Evolutionary conservation across 1,140 invertebrate genomes (phyloP).

Genomic region (Neuroterus valhalla): DNA sequence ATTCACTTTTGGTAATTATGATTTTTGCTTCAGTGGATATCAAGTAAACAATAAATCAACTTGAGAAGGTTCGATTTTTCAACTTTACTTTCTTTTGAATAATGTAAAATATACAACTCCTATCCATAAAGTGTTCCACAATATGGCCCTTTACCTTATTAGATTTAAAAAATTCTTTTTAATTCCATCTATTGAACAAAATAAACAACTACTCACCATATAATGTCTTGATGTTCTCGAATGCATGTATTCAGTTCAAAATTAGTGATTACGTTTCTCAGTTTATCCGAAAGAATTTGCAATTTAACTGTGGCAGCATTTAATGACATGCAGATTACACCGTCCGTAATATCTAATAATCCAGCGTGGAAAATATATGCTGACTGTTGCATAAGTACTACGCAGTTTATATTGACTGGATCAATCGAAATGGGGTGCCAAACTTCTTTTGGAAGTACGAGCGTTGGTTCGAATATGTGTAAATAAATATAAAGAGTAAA

Average conservation of each 20-base stretch:
- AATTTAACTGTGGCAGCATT: slow-evolving; percentile 1
- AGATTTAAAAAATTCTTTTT: no score
- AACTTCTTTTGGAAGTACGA: slow-evolving; percentile 9
- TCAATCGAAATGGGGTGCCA: slow-evolving; percentile 1
- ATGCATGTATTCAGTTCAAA: background rate
- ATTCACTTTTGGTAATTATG: no score
- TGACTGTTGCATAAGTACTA: background rate
- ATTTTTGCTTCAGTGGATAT: no score
- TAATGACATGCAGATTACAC: background rate
- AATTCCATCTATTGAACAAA: no score
- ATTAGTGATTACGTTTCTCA: background rate
- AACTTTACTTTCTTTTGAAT: no score
- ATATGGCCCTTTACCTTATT: no score
- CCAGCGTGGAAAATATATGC: slow-evolving; percentile 7
- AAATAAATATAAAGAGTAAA: slow-evolving; percentile 5
- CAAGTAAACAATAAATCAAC: no score
- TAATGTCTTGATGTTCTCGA: background rate
- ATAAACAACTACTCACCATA: background rate
- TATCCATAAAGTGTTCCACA: no score
- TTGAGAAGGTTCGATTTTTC: no score
- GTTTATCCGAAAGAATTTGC: background rate
- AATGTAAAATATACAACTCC: no score
- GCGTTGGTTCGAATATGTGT: background rate
- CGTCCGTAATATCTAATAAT: background rate
- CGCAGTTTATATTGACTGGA: background rate